phyloP scores from a whole-genome alignment of 1,140 invertebrate genomes.

The Leguminivora glycinivorella region DNA sequence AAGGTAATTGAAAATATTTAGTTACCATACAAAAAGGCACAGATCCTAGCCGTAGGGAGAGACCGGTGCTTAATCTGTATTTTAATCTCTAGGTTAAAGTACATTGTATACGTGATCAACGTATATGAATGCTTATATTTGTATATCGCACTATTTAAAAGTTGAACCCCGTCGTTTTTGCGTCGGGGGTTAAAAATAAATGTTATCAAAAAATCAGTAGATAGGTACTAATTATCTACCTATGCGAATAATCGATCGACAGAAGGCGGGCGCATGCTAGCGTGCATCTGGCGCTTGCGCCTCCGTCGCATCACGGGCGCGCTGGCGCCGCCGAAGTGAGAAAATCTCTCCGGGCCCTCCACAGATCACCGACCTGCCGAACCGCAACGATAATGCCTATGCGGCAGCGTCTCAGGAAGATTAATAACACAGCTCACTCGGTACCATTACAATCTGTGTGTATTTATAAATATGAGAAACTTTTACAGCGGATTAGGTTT shows the following conservation, averaged over 20 bases:
- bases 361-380: neutral
- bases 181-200: neutral
- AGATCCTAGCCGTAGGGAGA: too few species aligned
- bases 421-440: neutral
- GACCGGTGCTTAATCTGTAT: too few species aligned
- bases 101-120: too few species aligned
- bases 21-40: too few species aligned
- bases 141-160: too few species aligned
- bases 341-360: slow-evolving; percentile 62
- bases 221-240: too few species aligned
- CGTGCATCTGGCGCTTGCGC: slow-evolving; percentile 55
- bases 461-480: neutral
- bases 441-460: neutral
- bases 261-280: slow-evolving; percentile 40
- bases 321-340: slow-evolving; percentile 68
- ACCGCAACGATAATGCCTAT: slow-evolving; percentile 2
- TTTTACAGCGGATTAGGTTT: neutral
- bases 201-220: neutral
- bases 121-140: too few species aligned
- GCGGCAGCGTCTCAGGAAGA: neutral
- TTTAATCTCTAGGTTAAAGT: too few species aligned
- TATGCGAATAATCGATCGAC: neutral
- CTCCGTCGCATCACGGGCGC: slow-evolving; percentile 39
- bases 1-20: too few species aligned
- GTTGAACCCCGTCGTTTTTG: too few species aligned